phyloP scores from a whole-genome alignment of 2,113 vertebrate species.

The Calidris pygmaea region DNA sequence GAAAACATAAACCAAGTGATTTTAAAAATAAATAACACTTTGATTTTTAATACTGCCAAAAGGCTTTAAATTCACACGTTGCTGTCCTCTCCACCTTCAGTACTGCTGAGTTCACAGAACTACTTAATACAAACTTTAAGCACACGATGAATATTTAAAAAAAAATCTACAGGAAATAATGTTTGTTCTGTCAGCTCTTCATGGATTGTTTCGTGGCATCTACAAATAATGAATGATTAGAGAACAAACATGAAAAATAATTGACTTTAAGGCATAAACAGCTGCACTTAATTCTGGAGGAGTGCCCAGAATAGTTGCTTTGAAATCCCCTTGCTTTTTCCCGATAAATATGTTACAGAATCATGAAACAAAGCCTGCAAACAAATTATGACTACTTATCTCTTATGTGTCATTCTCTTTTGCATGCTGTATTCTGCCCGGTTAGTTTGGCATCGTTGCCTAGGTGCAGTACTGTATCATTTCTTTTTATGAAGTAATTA shows the following conservation, averaged over 20 bases:
- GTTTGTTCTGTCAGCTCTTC: slow-evolving; percentile 10
- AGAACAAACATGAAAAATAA: slow-evolving; percentile 59
- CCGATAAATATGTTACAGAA: slow-evolving; percentile 51
- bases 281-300: slow-evolving; percentile 60
- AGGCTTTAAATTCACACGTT: not conserved
- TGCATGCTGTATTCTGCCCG: not conserved
- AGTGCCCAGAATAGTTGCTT: slow-evolving; percentile 37
- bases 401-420: not conserved
- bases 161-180: not conserved
- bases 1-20: not conserved
- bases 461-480: not conserved
- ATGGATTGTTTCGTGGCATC: not conserved
- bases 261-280: slow-evolving; percentile 47
- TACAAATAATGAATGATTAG: slow-evolving; percentile 60
- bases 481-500: not conserved
- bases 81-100: not conserved
- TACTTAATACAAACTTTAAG: not conserved
- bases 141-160: not conserved
- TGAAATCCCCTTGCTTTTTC: slow-evolving; percentile 56
- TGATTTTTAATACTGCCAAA: not conserved
- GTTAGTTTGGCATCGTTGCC: not conserved
- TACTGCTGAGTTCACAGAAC: slow-evolving; percentile 3
- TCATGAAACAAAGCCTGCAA: slow-evolving; percentile 56
- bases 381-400: slow-evolving; percentile 55
- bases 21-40: slow-evolving; percentile 28